Evolutionary conservation across 2,113 vertebrate genomes (phyloP), one percentile per base, ranked within the genome.

Genomic region (Dromas ardeola): DNA sequence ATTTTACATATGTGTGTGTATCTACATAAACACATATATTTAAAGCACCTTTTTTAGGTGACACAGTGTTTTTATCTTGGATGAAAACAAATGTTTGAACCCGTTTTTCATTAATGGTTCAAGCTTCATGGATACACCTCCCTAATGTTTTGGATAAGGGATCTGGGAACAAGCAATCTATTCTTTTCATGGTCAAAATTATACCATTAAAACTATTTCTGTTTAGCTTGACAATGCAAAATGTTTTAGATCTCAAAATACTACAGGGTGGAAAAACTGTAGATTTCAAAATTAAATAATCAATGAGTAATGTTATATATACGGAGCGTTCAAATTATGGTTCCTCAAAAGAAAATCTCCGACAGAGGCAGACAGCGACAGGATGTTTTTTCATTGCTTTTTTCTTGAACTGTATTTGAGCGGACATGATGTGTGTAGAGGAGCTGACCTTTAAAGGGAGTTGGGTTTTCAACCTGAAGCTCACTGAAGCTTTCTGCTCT

Each of bases 281-380:
- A n/a, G 29, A 6, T 87, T 13, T 77, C 58, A 14, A 15, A n/a
- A 61, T 34, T 17, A 30, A 38, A 1, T 14, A 7, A 4, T 15
- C 23, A 26, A 23, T 30, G 21, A 63, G 12, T 30, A 50, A 23
- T 12, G 34, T 15, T 21, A 38, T 9, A 18, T 2, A 1, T 1
- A 0, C 3, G 38, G 65, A 59, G 29, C 5, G 4, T 7, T 27
- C 22, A 38, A 0, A 7, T 11, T 6, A 7, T 20, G 21, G 3
- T 8, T 4, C 29, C 3, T 20, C 29, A 23, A 3, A 2, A 19
- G 66, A 36, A 53, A 40, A 2, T 2, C 26, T 38, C 19, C 74
- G 84, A 11, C 36, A 49, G 23, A 9, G 47, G 42, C 61, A 58
- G 63, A 15, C 8, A 36, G 66, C 6, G 25, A 17, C 50, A 66